Base-by-base conservation (phyloP, 2,797 vertebrate species). In the Decapterus maruadsi region DNA sequence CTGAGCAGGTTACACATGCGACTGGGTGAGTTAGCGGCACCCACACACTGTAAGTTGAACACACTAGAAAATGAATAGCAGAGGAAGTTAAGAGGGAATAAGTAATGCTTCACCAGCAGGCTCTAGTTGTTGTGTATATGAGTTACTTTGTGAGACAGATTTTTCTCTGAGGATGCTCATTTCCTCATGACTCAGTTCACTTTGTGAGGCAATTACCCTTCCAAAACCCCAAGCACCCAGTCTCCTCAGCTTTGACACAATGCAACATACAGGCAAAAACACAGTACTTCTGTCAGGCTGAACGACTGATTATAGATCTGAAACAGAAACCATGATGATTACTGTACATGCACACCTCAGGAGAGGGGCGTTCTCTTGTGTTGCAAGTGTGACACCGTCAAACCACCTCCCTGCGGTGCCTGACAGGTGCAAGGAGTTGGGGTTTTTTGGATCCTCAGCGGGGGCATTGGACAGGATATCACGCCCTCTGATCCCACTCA, bases 241-340 rank as follows among this genome's bases (percentile, higher is more conserved):
- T 90, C 82, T 84, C 86, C 82, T 90, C 84, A 67, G 80, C 79
- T 81, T 87, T 80, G 82, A 78, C 85, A 72, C 80, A 74, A 85
- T 66, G 73, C 80, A 84, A 81, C 84, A 79, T 78, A 82, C 83
- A 86, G 64, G 70, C 85, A 83, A 83, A 87, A 87, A 85, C 86
- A 87, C 84, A 86, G 82, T 65, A 82, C 84, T 78, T 87, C 81
- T 93, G 93, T 93, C 91, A 93, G 84, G 63, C 82, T 94, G 92
- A 95, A 91, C 83, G 91, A 91, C 88, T 95, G 92, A 95, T 95
- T 95, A 94, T 92, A 94, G 87, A 94, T 93, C 78, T 93, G 87
- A 88, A 90, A 84, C 68, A 54, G 90, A 85, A 90, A 90, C 87
- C 87, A 83, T 86, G 94, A 93, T 93, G 93, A 95, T 94, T 91